A percentile compares a stretch with the other conserved stretches of the same genome.
phyloP scores from a whole-genome alignment of 2,888 invertebrate species.

The Cataglyphis altisquamis region DNA sequence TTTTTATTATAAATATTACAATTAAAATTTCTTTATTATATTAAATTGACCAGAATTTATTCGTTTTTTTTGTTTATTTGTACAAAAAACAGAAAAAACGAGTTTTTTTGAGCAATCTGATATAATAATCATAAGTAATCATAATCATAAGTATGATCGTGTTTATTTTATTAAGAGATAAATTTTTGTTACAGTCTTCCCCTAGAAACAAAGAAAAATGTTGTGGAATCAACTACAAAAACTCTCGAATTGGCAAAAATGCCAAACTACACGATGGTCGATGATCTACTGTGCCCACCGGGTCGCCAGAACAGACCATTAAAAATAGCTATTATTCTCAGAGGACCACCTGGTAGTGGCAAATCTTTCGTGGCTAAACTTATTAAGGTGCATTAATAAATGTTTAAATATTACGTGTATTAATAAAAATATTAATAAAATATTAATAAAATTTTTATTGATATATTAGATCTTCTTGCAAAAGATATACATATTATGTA shows the following conservation, averaged over 20 bases:
- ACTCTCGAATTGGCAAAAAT: conserved; percentile 82
- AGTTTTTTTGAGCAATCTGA: not conserved
- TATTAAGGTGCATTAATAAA: conserved; percentile 89
- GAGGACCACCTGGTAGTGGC: conserved; percentile 98
- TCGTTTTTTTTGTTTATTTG: conserved; percentile 45
- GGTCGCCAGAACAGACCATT: conserved; percentile 93
- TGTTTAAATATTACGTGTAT: not conserved
- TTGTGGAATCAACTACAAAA: conserved; percentile 73
- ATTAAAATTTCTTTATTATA: conserved; percentile 1
- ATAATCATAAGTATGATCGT: not conserved
- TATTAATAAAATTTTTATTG: not conserved
- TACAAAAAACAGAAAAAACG: not conserved
- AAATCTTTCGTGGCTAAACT: conserved; percentile 96
- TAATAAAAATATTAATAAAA: not conserved
- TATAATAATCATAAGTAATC: not conserved
- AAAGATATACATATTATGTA: not conserved
- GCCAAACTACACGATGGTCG: conserved; percentile 89
- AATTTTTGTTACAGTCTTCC: conserved; percentile 73
- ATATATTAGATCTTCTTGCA: not conserved
- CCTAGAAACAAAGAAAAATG: conserved; percentile 73
- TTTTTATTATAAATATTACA: not conserved
- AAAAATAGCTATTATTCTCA: conserved; percentile 94
- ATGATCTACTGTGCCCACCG: conserved; percentile 94
- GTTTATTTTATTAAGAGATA: conserved; percentile 47
- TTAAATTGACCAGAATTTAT: not conserved